These are phyloP conservation scores for Gastracanthus pulcherrimus DNA, from an alignment of 2,888 invertebrate genomes.

Conservation along the genomic window DNA sequence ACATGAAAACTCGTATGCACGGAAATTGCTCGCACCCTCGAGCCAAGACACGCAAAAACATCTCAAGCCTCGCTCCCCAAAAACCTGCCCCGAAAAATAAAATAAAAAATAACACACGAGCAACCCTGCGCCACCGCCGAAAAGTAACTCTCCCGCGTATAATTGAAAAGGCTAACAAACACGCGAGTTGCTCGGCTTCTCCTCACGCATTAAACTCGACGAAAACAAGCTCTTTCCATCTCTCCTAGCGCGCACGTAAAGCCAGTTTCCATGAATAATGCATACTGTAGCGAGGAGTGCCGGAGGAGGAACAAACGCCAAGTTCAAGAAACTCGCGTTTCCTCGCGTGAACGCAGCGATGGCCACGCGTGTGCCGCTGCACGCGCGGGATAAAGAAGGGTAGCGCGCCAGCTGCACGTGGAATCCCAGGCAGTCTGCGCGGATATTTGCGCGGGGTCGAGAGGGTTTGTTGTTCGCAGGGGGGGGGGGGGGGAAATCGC, in stretches of 20 bases:
- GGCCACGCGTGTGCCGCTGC: not conserved
- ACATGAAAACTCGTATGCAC: not conserved
- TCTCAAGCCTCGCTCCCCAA: not conserved
- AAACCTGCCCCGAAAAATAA: not conserved
- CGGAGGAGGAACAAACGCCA: constrained; percentile 5
- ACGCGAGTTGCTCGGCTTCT: constrained; percentile 5
- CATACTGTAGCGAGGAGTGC: constrained; percentile 3
- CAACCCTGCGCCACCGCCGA: not conserved
- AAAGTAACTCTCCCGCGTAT: constrained; percentile 33
- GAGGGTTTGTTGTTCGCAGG: too few relatives aligned
- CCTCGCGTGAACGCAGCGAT: not conserved
- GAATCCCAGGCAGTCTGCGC: too few relatives aligned
- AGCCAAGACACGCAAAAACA: not conserved
- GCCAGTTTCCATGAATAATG: constrained; percentile 44
- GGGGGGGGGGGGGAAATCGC: too few relatives aligned
- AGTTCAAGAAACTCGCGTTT: constrained; percentile 20
- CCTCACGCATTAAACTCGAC: constrained; percentile 30
- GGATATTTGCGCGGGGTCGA: too few relatives aligned
- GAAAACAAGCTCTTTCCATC: constrained; percentile 33
- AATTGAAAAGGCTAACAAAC: constrained; percentile 52
- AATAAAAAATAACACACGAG: not conserved
- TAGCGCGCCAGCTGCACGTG: too few relatives aligned
- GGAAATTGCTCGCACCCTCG: not conserved
- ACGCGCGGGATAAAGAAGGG: not conserved
- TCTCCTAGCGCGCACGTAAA: not conserved